Evolutionary conservation across 2,888 invertebrate species (phyloP), one percentile per base, ranked within the genome.

Genomic region (Euplagia quadripunctaria): DNA sequence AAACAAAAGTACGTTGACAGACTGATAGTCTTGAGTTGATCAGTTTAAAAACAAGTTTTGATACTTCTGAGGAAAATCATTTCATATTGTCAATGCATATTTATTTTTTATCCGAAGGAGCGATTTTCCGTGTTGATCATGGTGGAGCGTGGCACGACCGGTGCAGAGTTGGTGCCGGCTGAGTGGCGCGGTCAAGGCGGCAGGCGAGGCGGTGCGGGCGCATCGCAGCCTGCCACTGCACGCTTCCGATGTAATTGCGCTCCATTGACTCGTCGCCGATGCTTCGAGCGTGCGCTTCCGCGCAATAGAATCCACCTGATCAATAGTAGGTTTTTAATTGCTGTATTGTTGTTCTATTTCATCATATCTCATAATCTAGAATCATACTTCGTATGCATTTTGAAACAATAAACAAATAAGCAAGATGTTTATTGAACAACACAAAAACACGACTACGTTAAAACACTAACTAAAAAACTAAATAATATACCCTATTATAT

Each of bases 181-280:
- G 88, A 90, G 85, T 87, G 88, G 86, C 83, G 89, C 87, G 92
- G 92, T 91, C 93, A 93, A 93, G 93, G 93, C 83, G 71, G 85
- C 79, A 81, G 86, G 81, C 81, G 86, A 86, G 82, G 85, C 89
- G 87, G 83, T 86, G 83, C 80, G 73, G 67, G 71, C 75, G 70
- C 74, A 75, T 69, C 69, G 71, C 77, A 63, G 73, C 65, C 70
- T 64, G 72, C 41, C 75, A 67, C 70, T 51, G 46, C 75, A 80
- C 74, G 82, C 82, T 89, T 90, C 89, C 87, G 80, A 87, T 80
- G 77, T 78, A 72, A 77, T 81, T 72, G 78, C 80, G 84, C 82
- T 83, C 81, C 82, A 80, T 79, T 77, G 78, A 75, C 31, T 75
- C 55, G 76, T 46, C 61, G 20, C 49, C n/a, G n/a, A 66, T 14